phyloP scores from a whole-genome alignment of 64 coral and sea anemone genomes.

The Actinia tenebrosa region DNA sequence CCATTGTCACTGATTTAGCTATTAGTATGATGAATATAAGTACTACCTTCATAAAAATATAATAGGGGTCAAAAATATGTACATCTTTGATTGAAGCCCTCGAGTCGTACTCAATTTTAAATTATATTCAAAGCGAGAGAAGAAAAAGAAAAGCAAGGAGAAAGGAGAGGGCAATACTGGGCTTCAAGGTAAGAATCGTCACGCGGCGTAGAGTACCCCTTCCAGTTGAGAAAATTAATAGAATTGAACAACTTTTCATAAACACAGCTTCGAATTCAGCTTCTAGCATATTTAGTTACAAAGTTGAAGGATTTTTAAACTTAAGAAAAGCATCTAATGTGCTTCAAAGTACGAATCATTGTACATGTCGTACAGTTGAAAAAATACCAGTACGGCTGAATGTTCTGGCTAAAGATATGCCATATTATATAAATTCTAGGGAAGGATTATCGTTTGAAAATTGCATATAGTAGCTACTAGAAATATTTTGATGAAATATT shows the following conservation, averaged over 20 bases:
- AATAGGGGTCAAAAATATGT: neutral
- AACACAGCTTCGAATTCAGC: too few relatives aligned
- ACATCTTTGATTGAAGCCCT: neutral
- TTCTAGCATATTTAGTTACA: too few relatives aligned
- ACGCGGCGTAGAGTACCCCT: too few relatives aligned
- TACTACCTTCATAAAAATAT: neutral
- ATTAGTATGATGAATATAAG: neutral
- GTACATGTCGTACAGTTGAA: too few relatives aligned
- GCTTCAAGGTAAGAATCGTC: neutral
- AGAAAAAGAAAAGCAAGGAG: neutral
- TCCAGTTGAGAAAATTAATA: too few relatives aligned
- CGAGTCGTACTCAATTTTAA: neutral
- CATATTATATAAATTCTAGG: too few relatives aligned
- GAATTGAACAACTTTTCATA: too few relatives aligned
- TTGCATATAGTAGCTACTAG: neutral
- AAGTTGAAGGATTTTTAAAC: too few relatives aligned
- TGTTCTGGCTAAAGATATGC: too few relatives aligned
- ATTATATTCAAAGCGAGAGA: neutral
- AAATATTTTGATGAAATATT: neutral
- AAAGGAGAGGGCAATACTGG: neutral
- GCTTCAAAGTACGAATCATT: too few relatives aligned
- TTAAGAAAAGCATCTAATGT: too few relatives aligned
- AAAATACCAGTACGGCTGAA: too few relatives aligned
- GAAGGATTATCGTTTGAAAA: neutral
- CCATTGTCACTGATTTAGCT: neutral